phyloP scores from a whole-genome alignment of 2,113 vertebrate species.

The Forbesichthys papilliferus region DNA sequence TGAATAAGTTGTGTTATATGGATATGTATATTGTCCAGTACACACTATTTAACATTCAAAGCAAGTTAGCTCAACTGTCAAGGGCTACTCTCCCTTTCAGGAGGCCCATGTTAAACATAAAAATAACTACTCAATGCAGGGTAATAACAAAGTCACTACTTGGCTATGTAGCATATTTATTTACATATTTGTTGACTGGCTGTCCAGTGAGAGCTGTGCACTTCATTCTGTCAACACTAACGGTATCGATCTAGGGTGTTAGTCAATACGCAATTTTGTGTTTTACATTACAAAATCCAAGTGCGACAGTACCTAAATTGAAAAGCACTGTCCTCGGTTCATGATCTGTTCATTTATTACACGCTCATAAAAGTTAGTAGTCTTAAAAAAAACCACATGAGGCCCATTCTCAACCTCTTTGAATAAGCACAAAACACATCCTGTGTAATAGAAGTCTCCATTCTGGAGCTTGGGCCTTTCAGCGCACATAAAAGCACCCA shows the following conservation, averaged over 20 bases:
- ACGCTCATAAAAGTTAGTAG: conserved; percentile 3
- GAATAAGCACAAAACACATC: conserved; percentile 58
- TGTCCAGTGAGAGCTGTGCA: no score
- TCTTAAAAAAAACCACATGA: conserved; percentile 4
- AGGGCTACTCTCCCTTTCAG: not conserved
- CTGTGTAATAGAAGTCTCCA: conserved; percentile 68
- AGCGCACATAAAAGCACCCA: conserved; percentile 66
- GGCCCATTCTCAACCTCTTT: conserved; percentile 19
- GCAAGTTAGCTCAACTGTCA: not conserved
- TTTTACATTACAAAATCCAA: not conserved
- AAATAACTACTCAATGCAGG: not conserved
- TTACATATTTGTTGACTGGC: no score
- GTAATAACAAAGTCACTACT: not conserved
- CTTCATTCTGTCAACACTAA: not conserved
- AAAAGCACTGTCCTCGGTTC: no score
- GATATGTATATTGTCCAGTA: no score
- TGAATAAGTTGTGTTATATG: not conserved
- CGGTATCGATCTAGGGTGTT: not conserved
- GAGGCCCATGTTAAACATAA: not conserved
- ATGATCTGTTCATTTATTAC: not conserved
- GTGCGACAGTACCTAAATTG: no score
- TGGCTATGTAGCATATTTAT: not conserved
- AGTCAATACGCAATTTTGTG: not conserved
- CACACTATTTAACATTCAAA: no score
- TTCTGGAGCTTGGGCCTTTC: conserved; percentile 62